Percentiles rank a stretch among this genome's conserved stretches.
Evolutionary conservation across 1,140 invertebrate species (phyloP).

Genomic region (Meloidogyne chitwoodi): DNA sequence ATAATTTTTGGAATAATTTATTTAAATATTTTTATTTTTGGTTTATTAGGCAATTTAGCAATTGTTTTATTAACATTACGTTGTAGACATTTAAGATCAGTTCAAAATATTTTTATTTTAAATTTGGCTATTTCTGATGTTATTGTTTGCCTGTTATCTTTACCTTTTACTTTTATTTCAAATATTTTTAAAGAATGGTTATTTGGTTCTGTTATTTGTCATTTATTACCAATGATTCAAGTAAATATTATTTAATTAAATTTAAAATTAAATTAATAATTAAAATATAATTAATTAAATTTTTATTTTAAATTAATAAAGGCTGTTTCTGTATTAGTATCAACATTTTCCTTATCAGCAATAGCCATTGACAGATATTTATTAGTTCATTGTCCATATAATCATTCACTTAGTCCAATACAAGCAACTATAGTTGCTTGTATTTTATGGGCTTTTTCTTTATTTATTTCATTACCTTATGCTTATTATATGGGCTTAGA

Average conservation of each 20-base stretch:
- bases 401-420: constrained; percentile 38
- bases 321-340: constrained; percentile 54
- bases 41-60: constrained; percentile 51
- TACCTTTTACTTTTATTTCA: constrained; percentile 79
- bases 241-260: constrained; percentile 23
- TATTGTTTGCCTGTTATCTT: constrained; percentile 81
- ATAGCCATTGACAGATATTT: constrained; percentile 59
- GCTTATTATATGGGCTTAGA: constrained; percentile 58
- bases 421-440: constrained; percentile 36
- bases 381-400: constrained; percentile 50
- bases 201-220: constrained; percentile 59
- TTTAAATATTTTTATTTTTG: constrained; percentile 54
- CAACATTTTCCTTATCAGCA: constrained; percentile 51
- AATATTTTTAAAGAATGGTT: constrained; percentile 60
- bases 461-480: constrained; percentile 59
- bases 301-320: constrained; percentile 20
- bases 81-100: constrained; percentile 66
- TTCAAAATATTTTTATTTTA: constrained; percentile 94
- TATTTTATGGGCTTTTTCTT: constrained; percentile 56
- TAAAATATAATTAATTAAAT: not conserved
- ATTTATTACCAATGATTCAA: constrained; percentile 60
- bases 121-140: constrained; percentile 92
- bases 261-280: not conserved
- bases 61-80: constrained; percentile 42
- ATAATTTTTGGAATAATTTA: constrained; percentile 46